Conservation (phyloP, 2,888 invertebrate species). For the Vanessa cardui region DNA sequence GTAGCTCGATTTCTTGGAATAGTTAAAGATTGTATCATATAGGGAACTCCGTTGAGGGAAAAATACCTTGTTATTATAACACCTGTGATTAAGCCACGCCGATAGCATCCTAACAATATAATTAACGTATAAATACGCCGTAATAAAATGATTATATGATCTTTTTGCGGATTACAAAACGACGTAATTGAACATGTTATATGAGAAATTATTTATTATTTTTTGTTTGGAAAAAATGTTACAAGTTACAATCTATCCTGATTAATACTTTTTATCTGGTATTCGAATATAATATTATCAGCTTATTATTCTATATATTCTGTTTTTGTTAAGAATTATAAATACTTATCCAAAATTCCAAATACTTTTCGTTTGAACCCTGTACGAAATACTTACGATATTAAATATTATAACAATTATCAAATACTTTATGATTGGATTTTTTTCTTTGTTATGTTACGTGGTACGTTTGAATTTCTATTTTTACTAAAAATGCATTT, state of each 20-base stretch:
- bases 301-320: too few species aligned
- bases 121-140: background rate
- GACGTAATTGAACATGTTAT: background rate
- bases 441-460: too few species aligned
- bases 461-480: too few species aligned
- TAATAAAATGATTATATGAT: background rate
- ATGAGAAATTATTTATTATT: too few species aligned
- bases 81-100: background rate
- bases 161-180: background rate
- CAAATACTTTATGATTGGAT: background rate
- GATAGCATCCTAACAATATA: background rate
- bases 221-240: background rate
- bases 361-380: background rate
- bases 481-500: too few species aligned
- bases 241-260: background rate
- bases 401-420: background rate
- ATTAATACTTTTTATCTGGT: too few species aligned
- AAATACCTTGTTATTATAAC: slow-evolving; percentile 6
- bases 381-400: background rate
- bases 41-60: slow-evolving; percentile 5
- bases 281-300: too few species aligned
- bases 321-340: too few species aligned
- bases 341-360: too few species aligned
- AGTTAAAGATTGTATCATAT: slow-evolving; percentile 21
- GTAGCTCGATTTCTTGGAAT: slow-evolving; percentile 62